Conservation (phyloP, 2,888 invertebrate species). For the Drosophila atripex region DNA sequence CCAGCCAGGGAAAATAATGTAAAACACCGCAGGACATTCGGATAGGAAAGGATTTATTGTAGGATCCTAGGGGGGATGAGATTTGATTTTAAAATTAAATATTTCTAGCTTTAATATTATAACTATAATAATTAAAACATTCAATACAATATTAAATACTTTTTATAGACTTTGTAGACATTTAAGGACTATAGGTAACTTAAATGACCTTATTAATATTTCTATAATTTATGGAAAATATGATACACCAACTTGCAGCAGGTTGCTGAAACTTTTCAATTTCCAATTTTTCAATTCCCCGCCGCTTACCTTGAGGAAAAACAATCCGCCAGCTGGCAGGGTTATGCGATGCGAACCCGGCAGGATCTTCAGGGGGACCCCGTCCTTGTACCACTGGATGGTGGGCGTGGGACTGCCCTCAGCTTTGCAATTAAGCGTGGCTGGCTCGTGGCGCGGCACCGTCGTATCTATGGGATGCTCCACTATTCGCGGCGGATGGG, state of each 20-base stretch:
- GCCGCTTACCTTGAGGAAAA: slow-evolving; percentile 88
- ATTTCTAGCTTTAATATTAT: background rate
- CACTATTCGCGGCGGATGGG: slow-evolving; percentile 91
- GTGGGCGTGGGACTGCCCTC: slow-evolving; percentile 91
- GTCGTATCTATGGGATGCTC: slow-evolving; percentile 96
- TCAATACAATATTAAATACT: too few species aligned
- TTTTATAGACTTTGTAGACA: too few species aligned
- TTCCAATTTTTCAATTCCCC: slow-evolving; percentile 16
- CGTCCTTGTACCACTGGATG: slow-evolving; percentile 93
- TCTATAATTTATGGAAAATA: background rate
- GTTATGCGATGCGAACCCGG: slow-evolving; percentile 89
- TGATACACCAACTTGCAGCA: background rate
- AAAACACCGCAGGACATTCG: slow-evolving; percentile 53
- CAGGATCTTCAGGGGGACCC: slow-evolving; percentile 86
- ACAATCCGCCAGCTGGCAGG: slow-evolving; percentile 91
- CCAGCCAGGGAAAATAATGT: slow-evolving; percentile 54
- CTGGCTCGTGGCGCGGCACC: slow-evolving; percentile 95
- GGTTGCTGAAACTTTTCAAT: background rate
- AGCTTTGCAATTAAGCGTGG: slow-evolving; percentile 95
- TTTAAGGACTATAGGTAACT: too few species aligned
- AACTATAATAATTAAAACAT: too few species aligned
- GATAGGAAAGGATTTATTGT: background rate
- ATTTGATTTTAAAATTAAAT: background rate
- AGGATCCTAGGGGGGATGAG: background rate
- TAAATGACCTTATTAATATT: background rate